Percentiles rank a stretch among this genome's conserved stretches.
Evolutionary conservation across 2,888 invertebrate species (phyloP).

Genomic region (Maniola hyperantus): DNA sequence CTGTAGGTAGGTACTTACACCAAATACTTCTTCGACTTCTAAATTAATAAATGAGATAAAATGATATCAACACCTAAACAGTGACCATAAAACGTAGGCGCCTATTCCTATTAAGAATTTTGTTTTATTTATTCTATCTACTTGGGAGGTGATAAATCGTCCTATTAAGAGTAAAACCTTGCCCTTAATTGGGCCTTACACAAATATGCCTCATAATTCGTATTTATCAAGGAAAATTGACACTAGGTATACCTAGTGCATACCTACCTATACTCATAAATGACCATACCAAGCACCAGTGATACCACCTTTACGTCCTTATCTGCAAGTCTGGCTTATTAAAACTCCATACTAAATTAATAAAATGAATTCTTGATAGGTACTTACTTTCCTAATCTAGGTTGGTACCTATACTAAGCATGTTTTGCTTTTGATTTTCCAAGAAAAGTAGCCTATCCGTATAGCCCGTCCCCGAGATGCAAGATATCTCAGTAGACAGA

Average conservation of each 20-base stretch:
- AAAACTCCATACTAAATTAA: no score
- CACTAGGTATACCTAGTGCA: neutral
- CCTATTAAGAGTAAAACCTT: conserved; percentile 39
- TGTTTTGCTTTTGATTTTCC: no score
- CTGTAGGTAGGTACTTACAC: neutral
- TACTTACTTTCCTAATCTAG: no score
- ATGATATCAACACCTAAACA: conserved; percentile 14
- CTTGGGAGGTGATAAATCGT: conserved; percentile 33
- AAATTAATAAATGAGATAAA: neutral
- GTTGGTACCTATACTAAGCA: no score
- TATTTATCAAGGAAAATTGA: conserved; percentile 13
- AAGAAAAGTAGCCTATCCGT: no score
- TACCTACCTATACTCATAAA: no score
- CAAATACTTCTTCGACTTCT: neutral
- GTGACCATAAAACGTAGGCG: conserved; percentile 16
- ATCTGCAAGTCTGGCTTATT: no score
- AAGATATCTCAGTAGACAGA: no score
- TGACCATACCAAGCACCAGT: no score
- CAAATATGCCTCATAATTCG: conserved; percentile 7
- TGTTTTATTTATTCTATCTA: conserved; percentile 34
- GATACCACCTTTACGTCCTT: no score
- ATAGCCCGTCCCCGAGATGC: no score
- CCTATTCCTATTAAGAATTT: conserved; percentile 32
- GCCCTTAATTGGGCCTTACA: conserved; percentile 37
- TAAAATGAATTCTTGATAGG: no score